Evolutionary conservation across 2,797 vertebrate genomes (phyloP).

Genomic region (Synaphobranchus kaupii): DNA sequence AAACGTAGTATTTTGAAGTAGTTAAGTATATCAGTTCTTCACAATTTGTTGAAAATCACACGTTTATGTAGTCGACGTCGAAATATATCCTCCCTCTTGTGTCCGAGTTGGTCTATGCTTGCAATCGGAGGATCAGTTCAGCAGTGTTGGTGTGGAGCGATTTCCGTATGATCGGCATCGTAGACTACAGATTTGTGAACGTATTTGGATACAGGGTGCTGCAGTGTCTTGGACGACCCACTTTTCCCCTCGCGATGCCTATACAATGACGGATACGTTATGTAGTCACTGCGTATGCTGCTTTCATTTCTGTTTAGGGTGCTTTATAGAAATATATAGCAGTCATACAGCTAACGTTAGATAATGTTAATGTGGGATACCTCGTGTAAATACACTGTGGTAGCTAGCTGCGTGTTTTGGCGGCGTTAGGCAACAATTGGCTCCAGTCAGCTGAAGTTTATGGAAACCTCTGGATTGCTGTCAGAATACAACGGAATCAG

Average conservation of each 20-base stretch:
- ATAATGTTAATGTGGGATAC: not conserved
- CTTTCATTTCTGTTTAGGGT: not conserved
- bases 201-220: not conserved
- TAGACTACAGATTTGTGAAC: not conserved
- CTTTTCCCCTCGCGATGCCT: not conserved
- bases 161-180: not conserved
- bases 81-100: not conserved
- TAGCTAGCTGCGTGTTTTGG: not conserved
- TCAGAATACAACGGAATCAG: not conserved
- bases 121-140: not conserved
- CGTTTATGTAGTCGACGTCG: not conserved
- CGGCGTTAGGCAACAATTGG: not conserved
- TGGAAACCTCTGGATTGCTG: constrained; percentile 3
- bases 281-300: not conserved
- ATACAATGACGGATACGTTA: not conserved
- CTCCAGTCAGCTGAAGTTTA: not conserved
- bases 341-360: not conserved
- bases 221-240: not conserved
- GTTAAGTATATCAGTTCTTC: not conserved
- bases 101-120: constrained; percentile 48
- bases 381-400: not conserved
- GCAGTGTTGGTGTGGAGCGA: not conserved
- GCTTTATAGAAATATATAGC: not conserved
- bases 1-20: not conserved
- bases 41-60: not conserved